Evolutionary conservation across 2,797 vertebrate genomes (phyloP), one percentile per base, ranked within the genome.

Genomic region (Oceanodroma leucorhoa): DNA sequence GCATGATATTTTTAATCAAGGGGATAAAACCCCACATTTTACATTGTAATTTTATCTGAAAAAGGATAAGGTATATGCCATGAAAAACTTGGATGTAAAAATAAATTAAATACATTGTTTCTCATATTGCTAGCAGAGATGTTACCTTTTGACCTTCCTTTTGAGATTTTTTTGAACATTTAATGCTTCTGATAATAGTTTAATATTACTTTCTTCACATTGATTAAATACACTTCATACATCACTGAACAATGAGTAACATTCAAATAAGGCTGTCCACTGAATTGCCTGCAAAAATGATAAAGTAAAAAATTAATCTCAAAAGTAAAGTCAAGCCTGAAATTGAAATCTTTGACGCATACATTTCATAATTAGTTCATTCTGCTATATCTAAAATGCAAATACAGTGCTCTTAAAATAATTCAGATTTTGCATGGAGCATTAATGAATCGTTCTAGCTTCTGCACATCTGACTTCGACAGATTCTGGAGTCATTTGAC

Each of bases 301-400:
- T 98, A 98, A 98, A 98, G 97, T 97, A 97, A 98, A 98, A 98
- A 98, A 98, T 98, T 98, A 98, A 98, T 98, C 97, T 98, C 95
- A 94, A 97, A 98, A 98, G 98, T 98, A 98, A 98, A 98, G 98
- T 98, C 98, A 98, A 98, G 98, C 98, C 97, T 98, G 98, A 98
- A 98, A 98, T 98, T 98, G 98, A 98, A 98, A 98, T 98, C 98
- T 98, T 98, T 98, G 98, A 98, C 97, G 97, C 98, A 98, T 98
- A 97, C 96, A 97, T 98, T 98, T 98, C 92, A 96, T 98, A 98
- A 98, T 98, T 98, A 98, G 97, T 94, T 98, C 97, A 97, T 96
- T 97, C 96, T 98, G 72, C 94, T 97, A 96, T 93, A 97, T 96
- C 93, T 97, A 97, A 98, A 97, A 97, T 96, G 96, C 96, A 97